Conservation (phyloP, 2,797 vertebrate species). For the Coccyzus lansbergi region DNA sequence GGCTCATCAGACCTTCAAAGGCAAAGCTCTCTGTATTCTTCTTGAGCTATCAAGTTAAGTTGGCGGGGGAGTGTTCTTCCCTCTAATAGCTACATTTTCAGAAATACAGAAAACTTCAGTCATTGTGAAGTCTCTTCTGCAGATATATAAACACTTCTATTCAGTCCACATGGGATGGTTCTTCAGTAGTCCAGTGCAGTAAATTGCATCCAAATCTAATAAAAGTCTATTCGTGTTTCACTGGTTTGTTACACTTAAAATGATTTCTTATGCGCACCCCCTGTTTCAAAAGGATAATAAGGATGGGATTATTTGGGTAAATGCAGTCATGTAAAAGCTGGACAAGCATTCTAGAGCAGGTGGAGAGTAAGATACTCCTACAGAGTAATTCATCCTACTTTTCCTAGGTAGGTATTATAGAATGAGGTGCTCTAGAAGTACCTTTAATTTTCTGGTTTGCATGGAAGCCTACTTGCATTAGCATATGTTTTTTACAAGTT, state of each 20-base stretch:
- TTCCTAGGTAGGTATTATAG: background rate
- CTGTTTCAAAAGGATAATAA: background rate
- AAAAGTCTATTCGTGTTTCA: background rate
- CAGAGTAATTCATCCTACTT: no score
- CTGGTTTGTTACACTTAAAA: background rate
- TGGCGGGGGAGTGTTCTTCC: background rate
- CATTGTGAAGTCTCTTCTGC: background rate
- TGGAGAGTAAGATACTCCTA: background rate
- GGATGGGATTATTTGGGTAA: background rate
- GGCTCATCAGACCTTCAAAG: background rate
- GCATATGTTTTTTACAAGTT: background rate
- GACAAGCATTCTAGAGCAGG: background rate
- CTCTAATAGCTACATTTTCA: background rate
- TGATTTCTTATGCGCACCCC: background rate
- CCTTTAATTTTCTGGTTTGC: background rate
- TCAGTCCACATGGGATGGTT: background rate
- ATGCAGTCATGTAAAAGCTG: background rate
- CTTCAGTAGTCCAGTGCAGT: background rate
- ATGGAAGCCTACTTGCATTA: background rate
- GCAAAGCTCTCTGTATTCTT: background rate
- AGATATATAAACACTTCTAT: background rate
- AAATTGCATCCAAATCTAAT: background rate
- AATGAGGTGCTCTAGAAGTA: background rate
- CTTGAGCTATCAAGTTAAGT: background rate
- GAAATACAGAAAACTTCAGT: background rate